Base-by-base conservation (phyloP, 1,140 invertebrate species). In the Eriocheir sinensis region DNA sequence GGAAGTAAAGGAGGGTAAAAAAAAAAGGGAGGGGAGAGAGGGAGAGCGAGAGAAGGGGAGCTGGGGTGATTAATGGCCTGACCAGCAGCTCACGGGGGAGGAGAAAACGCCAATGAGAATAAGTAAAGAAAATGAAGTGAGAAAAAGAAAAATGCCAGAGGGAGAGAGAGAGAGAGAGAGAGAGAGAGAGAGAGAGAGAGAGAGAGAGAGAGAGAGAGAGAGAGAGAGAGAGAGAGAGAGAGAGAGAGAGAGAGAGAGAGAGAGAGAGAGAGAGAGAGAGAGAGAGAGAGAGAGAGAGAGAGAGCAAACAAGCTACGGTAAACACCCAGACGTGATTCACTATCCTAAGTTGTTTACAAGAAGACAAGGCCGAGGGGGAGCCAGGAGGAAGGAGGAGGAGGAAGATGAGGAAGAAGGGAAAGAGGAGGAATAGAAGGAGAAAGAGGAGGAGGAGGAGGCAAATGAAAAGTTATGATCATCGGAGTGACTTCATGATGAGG, bases 1-100 rank as follows among this genome's bases (percentile, higher is more conserved):
- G 21, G 48, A 91, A 32, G 80, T n/a, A n/a, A n/a, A n/a, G 0
- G 34, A 2, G 48, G 27, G 27, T n/a, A 72, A 15, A 8, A n/a
- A 36, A 60, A 34, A 32, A 21, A n/a, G 41, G 32, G 32, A 12
- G 41, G 86, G 8, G 21, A 90, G 40, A 32, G 89, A 32, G 21
- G 53, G 41, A 34, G 21, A 90, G 89, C 8, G 90, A 91, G 34
- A 21, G 53, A 91, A 91, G 90, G 79, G 90, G 79, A 72, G 38
- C 36, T 34, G 2, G 40, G 60, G 34, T 79, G 36, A 40, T 88
- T 9, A 32, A 48, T 44, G 85, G 3, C 21, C 60, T 72, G 60
- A n/a, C 60, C 60, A 72, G 48, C 36, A 79, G n/a, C 34, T 38
- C 2, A 21, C 30, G 27, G 34, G 15, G 40, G 12, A 85, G 38